Conservation (phyloP, 1,140 invertebrate genomes). For the Oncopeltus fasciatus region DNA sequence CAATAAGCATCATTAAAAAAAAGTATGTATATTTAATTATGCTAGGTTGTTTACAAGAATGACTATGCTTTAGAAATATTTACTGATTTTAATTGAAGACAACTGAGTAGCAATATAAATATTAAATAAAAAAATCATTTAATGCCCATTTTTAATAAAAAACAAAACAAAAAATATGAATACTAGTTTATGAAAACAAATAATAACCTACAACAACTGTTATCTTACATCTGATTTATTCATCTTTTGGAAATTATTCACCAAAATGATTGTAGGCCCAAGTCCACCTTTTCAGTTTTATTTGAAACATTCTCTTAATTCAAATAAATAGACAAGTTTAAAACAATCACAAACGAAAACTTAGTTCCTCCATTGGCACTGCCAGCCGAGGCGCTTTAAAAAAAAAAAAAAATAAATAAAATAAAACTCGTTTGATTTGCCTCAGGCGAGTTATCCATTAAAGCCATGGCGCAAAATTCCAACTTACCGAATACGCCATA, state of each 20-base stretch:
- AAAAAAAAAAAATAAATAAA: constrained; percentile 6
- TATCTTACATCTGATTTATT: constrained; percentile 10
- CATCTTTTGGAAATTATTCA: constrained; percentile 9
- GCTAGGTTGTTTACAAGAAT: too few relatives aligned
- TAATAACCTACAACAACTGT: constrained; percentile 7
- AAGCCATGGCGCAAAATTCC: constrained; percentile 5
- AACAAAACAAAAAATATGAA: neutral
- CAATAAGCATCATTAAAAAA: too few relatives aligned
- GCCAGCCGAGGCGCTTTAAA: neutral
- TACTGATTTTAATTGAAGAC: too few relatives aligned
- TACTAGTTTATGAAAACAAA: neutral
- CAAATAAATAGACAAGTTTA: neutral
- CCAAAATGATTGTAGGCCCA: neutral
- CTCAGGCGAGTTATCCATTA: neutral
- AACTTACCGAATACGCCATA: constrained; percentile 8
- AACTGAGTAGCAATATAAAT: too few relatives aligned
- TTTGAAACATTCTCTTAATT: neutral
- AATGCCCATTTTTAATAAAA: neutral
- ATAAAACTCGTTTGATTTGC: constrained; percentile 8
- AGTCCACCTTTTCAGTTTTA: neutral
- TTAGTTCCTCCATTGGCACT: neutral
- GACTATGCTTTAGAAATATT: too few relatives aligned
- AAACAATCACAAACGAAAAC: neutral
- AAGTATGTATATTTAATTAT: too few relatives aligned
- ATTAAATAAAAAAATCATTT: too few relatives aligned